Conservation (phyloP, 2,888 invertebrate species). For the Trachelus stipa region DNA sequence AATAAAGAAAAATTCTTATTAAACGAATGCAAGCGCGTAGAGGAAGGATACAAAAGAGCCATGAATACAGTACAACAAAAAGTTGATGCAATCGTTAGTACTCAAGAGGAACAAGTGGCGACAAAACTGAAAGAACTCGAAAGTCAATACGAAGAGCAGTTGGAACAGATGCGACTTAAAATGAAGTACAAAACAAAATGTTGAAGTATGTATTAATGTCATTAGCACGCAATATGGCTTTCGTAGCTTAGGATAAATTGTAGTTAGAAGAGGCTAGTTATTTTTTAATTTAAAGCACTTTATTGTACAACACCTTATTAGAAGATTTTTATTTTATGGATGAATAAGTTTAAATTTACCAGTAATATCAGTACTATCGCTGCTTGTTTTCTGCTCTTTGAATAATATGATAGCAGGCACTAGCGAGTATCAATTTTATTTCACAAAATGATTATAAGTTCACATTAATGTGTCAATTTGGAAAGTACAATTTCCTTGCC, state of each 20-base stretch:
- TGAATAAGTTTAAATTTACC: conserved; percentile 37
- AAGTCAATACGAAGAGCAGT: conserved; percentile 47
- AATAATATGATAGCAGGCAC: background rate
- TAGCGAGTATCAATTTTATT: background rate
- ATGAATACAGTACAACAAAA: conserved; percentile 70
- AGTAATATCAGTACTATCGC: background rate
- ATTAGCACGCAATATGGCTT: conserved; percentile 33
- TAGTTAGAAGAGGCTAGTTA: conserved; percentile 64
- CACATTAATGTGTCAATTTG: background rate
- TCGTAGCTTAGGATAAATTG: conserved; percentile 50
- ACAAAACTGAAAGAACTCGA: conserved; percentile 53
- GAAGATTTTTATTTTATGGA: conserved; percentile 40
- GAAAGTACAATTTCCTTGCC: background rate
- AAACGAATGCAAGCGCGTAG: conserved; percentile 74
- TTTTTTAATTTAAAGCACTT: conserved; percentile 59
- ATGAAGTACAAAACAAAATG: conserved; percentile 63
- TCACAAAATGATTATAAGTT: background rate
- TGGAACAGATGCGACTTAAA: conserved; percentile 59
- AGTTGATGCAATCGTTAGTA: conserved; percentile 67
- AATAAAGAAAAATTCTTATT: conserved; percentile 75
- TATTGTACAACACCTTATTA: conserved; percentile 57
- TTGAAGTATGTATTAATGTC: conserved; percentile 57
- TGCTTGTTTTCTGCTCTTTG: conserved; percentile 2
- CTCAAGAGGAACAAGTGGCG: conserved; percentile 66
- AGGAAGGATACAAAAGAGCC: conserved; percentile 72